Evolutionary conservation across 2,797 vertebrate species (phyloP), one percentile per base, ranked within the genome.

Genomic region (Anisognathus igniventris): DNA sequence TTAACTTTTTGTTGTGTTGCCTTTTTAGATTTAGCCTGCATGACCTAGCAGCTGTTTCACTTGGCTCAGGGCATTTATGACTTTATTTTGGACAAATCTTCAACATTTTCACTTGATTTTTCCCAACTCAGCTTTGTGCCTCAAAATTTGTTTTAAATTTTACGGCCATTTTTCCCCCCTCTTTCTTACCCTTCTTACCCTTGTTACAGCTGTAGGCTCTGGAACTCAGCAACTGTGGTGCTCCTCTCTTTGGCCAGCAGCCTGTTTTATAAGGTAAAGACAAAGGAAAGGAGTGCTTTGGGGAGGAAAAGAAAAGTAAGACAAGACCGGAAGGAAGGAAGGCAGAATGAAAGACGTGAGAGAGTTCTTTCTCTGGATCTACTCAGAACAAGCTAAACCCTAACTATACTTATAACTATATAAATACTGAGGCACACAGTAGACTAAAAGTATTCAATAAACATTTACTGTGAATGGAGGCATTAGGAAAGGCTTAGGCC

Each of bases 391-490:
- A 97, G 92, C 19, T 92, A 96, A 97, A 98, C 97, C 80, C 81
- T 97, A 97, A 97, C 96, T 58, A 7, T 33, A 45, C 57, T 57
- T 70, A 13, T 8, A 76, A 96, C 95, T 97, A 89, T 96, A 96
- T 97, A 98, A 98, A 98, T 98, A 98, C 93, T 97, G 94, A 96
- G 97, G 95, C 95, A 90, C 96, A 98, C 97, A 98, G 97, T 98
- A 97, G 97, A 97, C 96, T 98, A 96, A 94, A 93, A 98, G 96
- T 97, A 98, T 98, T 98, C 97, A 97, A 98, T 97, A 98, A 98
- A 98, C 98, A 97, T 98, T 98, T 98, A 97, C 98, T 97, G 97
- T 98, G 98, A 98, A 98, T 98, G 97, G 97, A 98, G 96, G 98
- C 97, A 97, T 98, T 98, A 98, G 98, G 97, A 96, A 98, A 97